Evolutionary conservation across 2,797 vertebrate species (phyloP), one percentile per base, ranked within the genome.

Genomic region (Lindbergichthys nudifrons): DNA sequence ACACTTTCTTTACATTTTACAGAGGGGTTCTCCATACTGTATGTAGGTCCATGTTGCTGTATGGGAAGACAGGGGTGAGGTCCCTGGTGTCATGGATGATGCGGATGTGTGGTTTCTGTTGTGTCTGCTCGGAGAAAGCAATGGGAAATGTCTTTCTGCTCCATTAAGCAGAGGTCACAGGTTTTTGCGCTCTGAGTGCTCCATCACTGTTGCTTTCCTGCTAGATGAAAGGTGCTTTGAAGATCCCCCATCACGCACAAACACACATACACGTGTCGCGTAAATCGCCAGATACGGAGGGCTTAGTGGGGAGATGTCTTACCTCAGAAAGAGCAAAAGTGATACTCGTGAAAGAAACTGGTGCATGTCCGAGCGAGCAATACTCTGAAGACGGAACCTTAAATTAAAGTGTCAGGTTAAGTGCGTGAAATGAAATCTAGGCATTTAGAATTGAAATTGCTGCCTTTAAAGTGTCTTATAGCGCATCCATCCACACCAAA

Each of bases 131-230:
- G 0, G 79, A 75, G 75, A 84, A 90, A 81, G 81, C 69, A 10
- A 82, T 71, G 86, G 86, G 79, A 92, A 83, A 90, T 78, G 87
- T 91, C 88, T 89, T 79, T 88, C 83, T 41, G 89, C 85, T 91
- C 91, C 90, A 91, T 92, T 92, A 92, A 65, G 80, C 89, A 89
- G 80, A 87, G 90, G 91, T 92, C 91, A 91, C 72, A 72, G 89
- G 76, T 82, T 80, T 63, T 51, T 56, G 69, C 15, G 11, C 81
- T 78, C 88, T 50, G 65, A 87, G 87, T 84, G 87, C 90, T 92
- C 85, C 88, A 89, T 92, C 90, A 89, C 79, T 78, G 89, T 75
- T 79, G 87, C 75, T 87, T 87, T 82, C 79, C 85, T 46, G 73
- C 68, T 2, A 82, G 80, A 91, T 92, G 89, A 91, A 90, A 92